Base-by-base conservation (phyloP, 2,797 vertebrate genomes). In the Chromis chromis region DNA sequence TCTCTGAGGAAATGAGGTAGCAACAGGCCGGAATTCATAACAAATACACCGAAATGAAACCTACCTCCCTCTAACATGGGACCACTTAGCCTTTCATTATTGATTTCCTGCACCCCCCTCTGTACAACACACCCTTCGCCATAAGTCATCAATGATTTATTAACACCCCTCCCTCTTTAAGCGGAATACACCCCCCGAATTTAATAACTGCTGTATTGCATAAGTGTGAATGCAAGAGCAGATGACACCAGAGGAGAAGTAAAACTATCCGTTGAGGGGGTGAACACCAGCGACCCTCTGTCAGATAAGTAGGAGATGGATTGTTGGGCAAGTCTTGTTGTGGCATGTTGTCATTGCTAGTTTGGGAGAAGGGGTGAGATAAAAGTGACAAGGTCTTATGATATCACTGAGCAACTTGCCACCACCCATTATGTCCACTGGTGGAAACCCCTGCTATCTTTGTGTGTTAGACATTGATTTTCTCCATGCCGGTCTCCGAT, bases 71-170 rank as follows among this genome's bases (percentile, higher is more conserved):
- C 25, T 46, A 74, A 78, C 65, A 21, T 25, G 4, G 17, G 65
- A 61, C 31, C 69, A 52, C 65, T 83, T 46, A 56, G 42, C 42
- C 42, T 44, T 44, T 44, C 17, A 44, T 6, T 12, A 8, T 19
- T 19, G 16, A 44, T 44, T 44, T 44, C 40, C 40, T 44, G 40
- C 40, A 44, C 31, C 39, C 27, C 3, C 46, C 54, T n/a, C 40
- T 16, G 50, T 66, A 61, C 27, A 36, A 36, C 71, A 64, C 12
- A 5, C 49, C 52, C 65, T 17, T 50, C 68, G 25, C 19, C 27
- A 57, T 63, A 70, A 74, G 25, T 78, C 50, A 60, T 65, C 7
- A 0, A n/a, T 83, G 82, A 92, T 88, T 86, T 87, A 89, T 85
- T 54, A 78, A 44, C 46, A 55, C 65, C 42, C 66, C 72, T 83